A percentile compares a stretch with the other conserved stretches of the same genome.
Conservation (phyloP, 2,888 invertebrate genomes). For the Sminthurides aquaticus region DNA sequence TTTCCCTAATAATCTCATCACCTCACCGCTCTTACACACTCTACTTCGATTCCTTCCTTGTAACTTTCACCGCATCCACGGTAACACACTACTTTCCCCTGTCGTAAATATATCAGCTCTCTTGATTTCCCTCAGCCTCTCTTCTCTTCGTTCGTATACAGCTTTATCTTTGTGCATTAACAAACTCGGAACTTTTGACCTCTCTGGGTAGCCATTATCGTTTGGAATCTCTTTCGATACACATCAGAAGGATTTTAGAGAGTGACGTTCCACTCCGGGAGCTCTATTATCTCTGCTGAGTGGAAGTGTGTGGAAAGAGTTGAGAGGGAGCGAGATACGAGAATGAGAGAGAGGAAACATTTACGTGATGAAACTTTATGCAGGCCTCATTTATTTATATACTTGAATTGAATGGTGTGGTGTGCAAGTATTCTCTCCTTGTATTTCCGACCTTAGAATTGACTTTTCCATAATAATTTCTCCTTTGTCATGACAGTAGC, state of each 20-base stretch:
- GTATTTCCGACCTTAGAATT: too few species aligned
- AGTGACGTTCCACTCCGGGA: background rate
- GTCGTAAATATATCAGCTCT: background rate
- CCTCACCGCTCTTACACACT: constrained; percentile 10
- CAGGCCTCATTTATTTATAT: background rate
- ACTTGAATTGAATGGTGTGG: too few species aligned
- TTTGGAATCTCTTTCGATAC: background rate
- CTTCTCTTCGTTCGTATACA: background rate
- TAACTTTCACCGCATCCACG: constrained; percentile 1
- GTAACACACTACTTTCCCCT: too few species aligned
- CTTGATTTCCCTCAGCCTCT: too few species aligned
- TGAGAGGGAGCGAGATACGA: too few species aligned
- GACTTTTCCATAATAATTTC: too few species aligned
- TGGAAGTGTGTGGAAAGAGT: too few species aligned
- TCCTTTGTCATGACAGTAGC: too few species aligned
- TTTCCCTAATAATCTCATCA: constrained; percentile 20
- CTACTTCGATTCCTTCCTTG: constrained; percentile 1
- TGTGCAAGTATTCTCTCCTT: too few species aligned
- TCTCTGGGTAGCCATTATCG: constrained; percentile 23
- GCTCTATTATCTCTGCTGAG: background rate
- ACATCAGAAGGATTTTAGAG: background rate
- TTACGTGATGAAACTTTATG: background rate
- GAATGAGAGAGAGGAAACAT: too few species aligned
- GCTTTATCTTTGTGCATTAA: background rate
- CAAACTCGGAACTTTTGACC: constrained; percentile 19